Conservation (phyloP, 2,888 invertebrate genomes). For the Antheraea assamensis region DNA sequence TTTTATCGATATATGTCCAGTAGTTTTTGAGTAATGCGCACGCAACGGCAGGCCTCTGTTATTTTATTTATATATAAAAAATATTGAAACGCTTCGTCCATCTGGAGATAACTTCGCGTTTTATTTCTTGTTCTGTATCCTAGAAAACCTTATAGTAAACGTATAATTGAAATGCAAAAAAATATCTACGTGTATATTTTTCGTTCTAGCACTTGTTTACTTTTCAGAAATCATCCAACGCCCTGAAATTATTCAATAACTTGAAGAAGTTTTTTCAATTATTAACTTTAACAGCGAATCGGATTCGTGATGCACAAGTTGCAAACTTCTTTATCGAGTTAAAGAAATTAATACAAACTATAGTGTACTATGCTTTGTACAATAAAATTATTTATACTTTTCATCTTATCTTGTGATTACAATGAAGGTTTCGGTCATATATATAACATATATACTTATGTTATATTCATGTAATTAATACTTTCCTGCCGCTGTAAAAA, state of each 20-base stretch:
- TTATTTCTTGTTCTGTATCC: too few relatives aligned
- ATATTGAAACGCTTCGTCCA: too few relatives aligned
- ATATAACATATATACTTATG: background rate
- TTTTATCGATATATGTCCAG: too few relatives aligned
- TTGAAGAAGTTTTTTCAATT: background rate
- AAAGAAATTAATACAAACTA: background rate
- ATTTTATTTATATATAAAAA: too few relatives aligned
- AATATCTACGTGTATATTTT: background rate
- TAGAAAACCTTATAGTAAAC: too few relatives aligned
- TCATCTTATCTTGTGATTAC: background rate
- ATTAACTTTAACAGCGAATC: background rate
- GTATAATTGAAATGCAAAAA: background rate
- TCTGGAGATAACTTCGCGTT: too few relatives aligned
- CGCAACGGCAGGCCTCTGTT: too few relatives aligned
- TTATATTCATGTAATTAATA: background rate
- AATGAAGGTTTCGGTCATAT: background rate
- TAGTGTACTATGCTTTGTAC: background rate
- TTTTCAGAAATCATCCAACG: background rate
- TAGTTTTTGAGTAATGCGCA: too few relatives aligned
- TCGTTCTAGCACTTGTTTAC: background rate
- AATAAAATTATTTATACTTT: background rate
- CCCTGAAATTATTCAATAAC: background rate
- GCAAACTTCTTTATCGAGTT: background rate
- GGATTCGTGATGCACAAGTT: background rate
- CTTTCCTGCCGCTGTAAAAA: too few relatives aligned